phyloP scores from a whole-genome alignment of 2,888 invertebrate species.

The Uloborus plumipes region DNA sequence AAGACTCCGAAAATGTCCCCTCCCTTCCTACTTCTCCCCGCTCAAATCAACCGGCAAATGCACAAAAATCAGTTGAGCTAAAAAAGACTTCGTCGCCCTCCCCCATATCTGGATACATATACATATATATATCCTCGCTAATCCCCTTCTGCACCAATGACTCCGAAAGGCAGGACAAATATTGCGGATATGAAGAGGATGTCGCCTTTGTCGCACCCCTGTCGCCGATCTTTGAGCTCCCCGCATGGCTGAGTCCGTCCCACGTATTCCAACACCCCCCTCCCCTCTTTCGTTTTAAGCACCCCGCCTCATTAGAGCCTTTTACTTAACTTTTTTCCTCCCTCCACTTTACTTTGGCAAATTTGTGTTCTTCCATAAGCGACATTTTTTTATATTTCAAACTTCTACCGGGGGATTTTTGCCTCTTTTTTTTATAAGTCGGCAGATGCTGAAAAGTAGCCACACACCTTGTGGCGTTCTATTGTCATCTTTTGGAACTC shows the following conservation, averaged over 20 bases:
- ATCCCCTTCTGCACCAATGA: constrained; percentile 53
- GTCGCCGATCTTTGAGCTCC: neutral
- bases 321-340: constrained; percentile 1
- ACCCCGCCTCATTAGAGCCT: constrained; percentile 55
- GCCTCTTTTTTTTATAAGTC: constrained; percentile 16
- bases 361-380: constrained; percentile 58
- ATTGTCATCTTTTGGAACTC: neutral
- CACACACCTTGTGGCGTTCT: constrained; percentile 33
- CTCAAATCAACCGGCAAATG: constrained; percentile 56
- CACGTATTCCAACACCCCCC: neutral
- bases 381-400: constrained; percentile 46
- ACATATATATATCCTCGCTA: constrained; percentile 16
- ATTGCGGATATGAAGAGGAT: constrained; percentile 64
- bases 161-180: constrained; percentile 49
- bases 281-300: constrained; percentile 28
- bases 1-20: neutral
- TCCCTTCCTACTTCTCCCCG: constrained; percentile 23
- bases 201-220: constrained; percentile 36
- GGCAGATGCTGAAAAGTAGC: constrained; percentile 44
- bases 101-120: constrained; percentile 3
- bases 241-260: constrained; percentile 30
- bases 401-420: constrained; percentile 10
- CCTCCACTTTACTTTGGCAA: constrained; percentile 21
- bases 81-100: constrained; percentile 4
- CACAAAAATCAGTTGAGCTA: constrained; percentile 41